A percentile compares a stretch with the other conserved stretches of the same genome.
These are phyloP conservation scores for Cryptus viduatorius DNA, from an alignment of 2,888 invertebrate species.

Conservation along the genomic window DNA sequence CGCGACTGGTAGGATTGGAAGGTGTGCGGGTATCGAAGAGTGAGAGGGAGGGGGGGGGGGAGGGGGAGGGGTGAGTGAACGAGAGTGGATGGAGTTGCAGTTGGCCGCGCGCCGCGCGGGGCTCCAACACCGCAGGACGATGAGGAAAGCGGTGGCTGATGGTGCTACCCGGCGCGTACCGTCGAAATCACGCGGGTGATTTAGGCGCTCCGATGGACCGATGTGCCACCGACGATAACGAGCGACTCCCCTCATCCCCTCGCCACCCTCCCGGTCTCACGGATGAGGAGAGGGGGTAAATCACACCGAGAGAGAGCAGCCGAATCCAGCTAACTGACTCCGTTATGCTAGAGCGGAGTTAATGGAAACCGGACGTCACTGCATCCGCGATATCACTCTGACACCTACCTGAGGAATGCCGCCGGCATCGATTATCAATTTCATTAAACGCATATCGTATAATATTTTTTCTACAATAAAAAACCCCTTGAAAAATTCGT, in stretches of 20 bases:
- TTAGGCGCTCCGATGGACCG: constrained; percentile 67
- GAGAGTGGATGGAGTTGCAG: constrained; percentile 33
- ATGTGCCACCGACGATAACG: constrained; percentile 67
- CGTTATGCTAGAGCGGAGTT: constrained; percentile 66
- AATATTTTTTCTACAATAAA: constrained; percentile 22
- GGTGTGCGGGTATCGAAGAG: constrained; percentile 64
- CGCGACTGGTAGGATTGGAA: constrained; percentile 47
- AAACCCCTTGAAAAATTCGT: background rate
- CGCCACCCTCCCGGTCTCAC: background rate
- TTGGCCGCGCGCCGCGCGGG: constrained; percentile 46
- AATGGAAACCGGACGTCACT: constrained; percentile 69
- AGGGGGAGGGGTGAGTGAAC: constrained; percentile 72
- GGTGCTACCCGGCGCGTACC: constrained; percentile 52
- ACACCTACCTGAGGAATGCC: constrained; percentile 67
- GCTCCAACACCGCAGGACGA: constrained; percentile 36
- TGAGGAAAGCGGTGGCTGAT: constrained; percentile 55
- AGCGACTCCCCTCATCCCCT: constrained; percentile 49
- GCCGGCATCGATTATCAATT: constrained; percentile 53
- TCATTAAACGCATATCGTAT: constrained; percentile 41
- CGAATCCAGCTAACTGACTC: constrained; percentile 60
- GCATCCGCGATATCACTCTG: constrained; percentile 53
- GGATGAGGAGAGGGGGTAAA: constrained; percentile 19
- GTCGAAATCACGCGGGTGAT: constrained; percentile 68
- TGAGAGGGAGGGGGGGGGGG: constrained; percentile 67
- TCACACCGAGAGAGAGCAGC: constrained; percentile 21